phyloP scores from a whole-genome alignment of 2,113 vertebrate genomes.

The Odobenus rosmarus region DNA sequence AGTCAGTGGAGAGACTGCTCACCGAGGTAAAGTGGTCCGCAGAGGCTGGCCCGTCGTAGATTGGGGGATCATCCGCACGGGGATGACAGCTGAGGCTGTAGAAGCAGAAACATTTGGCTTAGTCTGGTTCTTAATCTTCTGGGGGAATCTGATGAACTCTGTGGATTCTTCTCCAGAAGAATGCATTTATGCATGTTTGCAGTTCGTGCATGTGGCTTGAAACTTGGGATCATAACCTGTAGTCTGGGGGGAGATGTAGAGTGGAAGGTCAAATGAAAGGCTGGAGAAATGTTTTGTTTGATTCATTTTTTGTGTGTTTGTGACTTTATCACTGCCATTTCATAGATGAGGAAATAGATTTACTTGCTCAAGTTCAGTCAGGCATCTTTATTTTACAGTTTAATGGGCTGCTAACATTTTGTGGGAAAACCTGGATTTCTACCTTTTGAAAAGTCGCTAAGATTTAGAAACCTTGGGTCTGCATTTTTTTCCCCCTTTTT shows the following conservation, averaged over 20 bases:
- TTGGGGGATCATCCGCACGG: neutral
- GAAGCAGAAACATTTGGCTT: neutral
- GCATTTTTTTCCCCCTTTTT: neutral
- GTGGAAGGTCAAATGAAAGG: neutral
- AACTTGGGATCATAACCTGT: neutral
- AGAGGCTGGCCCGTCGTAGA: fast-evolving
- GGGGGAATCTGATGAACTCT: neutral
- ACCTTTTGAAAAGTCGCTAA: neutral
- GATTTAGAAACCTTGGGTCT: neutral
- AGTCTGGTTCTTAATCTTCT: neutral
- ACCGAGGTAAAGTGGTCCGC: neutral
- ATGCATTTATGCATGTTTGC: neutral
- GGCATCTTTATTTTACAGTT: conserved; percentile 1
- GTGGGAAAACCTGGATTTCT: neutral
- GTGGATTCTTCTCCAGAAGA: neutral
- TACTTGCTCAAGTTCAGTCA: neutral
- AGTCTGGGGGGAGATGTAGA: neutral
- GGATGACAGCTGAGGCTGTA: neutral
- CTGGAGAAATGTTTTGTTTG: conserved; percentile 2
- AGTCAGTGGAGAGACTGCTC: neutral
- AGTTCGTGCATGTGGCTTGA: neutral
- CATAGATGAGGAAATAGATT: neutral
- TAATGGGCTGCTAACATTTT: neutral
- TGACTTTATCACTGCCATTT: conserved; percentile 27
- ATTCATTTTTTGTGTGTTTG: neutral